Conservation (phyloP, 2,797 vertebrate genomes). For the Urosaurus nigricauda region DNA sequence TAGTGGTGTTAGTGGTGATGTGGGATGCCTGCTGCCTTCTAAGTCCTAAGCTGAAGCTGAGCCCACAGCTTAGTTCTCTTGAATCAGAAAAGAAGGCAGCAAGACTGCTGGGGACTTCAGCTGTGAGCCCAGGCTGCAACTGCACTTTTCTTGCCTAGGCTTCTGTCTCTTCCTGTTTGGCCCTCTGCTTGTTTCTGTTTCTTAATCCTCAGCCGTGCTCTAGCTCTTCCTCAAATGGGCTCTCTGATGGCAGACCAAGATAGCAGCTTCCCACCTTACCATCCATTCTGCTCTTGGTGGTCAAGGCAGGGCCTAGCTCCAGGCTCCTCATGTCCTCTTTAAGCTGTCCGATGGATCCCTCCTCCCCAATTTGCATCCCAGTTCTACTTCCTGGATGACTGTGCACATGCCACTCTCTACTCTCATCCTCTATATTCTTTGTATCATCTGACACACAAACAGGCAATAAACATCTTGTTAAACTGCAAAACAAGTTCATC, state of each 20-base stretch:
- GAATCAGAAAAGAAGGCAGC: not conserved
- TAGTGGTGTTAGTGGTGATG: not conserved
- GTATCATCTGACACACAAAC: too few species aligned
- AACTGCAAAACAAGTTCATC: too few species aligned
- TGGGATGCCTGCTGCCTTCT: not conserved
- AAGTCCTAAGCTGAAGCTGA: not conserved
- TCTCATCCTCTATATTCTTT: too few species aligned
- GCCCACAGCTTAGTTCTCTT: not conserved
- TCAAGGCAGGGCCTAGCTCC: not conserved
- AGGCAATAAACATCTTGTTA: too few species aligned
- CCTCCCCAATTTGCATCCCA: too few species aligned
- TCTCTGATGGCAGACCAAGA: not conserved
- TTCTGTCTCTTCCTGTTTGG: not conserved
- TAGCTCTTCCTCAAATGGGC: not conserved
- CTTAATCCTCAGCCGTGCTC: not conserved
- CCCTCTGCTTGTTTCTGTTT: not conserved
- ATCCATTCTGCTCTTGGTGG: not conserved
- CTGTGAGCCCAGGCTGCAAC: not conserved
- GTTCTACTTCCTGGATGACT: too few species aligned
- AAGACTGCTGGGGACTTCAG: not conserved
- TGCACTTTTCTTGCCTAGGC: not conserved
- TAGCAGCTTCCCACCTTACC: not conserved
- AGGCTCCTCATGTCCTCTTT: too few species aligned
- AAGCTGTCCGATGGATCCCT: too few species aligned
- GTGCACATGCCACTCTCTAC: too few species aligned